Conservation (phyloP, 2,888 invertebrate species). For the Ommatoiulus sabulosus region DNA sequence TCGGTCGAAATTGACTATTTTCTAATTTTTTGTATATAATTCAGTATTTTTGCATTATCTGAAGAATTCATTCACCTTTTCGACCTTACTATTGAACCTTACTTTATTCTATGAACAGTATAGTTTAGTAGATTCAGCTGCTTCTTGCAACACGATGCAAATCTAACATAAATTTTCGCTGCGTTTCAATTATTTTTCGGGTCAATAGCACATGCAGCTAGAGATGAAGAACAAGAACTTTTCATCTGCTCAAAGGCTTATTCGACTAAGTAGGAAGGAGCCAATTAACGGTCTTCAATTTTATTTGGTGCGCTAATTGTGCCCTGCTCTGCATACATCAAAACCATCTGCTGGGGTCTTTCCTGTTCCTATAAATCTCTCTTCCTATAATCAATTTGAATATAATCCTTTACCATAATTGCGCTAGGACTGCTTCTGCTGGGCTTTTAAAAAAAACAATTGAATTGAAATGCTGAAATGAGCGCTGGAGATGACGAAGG, state of each 20-base stretch:
- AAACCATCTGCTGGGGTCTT: background rate
- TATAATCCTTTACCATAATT: background rate
- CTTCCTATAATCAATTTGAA: background rate
- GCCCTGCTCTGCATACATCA: background rate
- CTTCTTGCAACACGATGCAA: too few species aligned
- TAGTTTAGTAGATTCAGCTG: too few species aligned
- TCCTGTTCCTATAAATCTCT: background rate
- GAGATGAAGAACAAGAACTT: background rate
- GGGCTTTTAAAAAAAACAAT: background rate
- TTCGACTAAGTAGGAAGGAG: background rate
- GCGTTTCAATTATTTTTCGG: background rate
- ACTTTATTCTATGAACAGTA: too few species aligned
- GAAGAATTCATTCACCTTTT: too few species aligned
- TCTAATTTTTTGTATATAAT: too few species aligned
- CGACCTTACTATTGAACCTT: too few species aligned
- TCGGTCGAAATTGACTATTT: too few species aligned
- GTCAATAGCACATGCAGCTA: background rate
- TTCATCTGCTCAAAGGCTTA: background rate
- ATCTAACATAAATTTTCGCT: too few species aligned
- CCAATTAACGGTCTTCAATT: slow-evolving; percentile 1
- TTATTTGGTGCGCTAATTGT: background rate
- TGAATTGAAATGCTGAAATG: background rate
- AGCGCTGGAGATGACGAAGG: background rate
- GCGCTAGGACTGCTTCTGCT: background rate
- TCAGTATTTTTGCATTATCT: too few species aligned